A percentile compares a stretch with the other conserved stretches of the same genome.
These are phyloP conservation scores for Pilophorus perplexus DNA, from an alignment of 2,888 invertebrate genomes.

Conservation along the genomic window DNA sequence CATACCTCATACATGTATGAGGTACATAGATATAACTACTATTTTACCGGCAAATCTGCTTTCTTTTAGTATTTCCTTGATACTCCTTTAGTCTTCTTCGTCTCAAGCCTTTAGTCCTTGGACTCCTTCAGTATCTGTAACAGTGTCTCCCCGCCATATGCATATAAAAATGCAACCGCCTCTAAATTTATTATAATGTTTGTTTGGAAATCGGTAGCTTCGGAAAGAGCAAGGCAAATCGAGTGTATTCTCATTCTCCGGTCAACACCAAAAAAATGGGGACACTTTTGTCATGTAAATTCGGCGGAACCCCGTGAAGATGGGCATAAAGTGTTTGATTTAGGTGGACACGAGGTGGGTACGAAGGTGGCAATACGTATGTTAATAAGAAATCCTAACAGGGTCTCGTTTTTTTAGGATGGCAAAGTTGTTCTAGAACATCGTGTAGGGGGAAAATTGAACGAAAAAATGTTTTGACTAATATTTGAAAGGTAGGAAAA, in stretches of 20 bases:
- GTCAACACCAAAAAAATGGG: background rate
- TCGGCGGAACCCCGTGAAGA: constrained; percentile 4
- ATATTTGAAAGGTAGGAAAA: constrained; percentile 24
- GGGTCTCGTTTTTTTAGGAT: background rate
- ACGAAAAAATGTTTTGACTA: constrained; percentile 34
- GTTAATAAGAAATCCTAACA: constrained; percentile 16
- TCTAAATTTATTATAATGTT: background rate
- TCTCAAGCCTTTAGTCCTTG: too few relatives aligned
- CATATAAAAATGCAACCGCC: constrained; percentile 16
- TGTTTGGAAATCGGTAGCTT: constrained; percentile 6
- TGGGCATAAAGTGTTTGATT: constrained; percentile 11
- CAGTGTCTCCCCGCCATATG: too few relatives aligned
- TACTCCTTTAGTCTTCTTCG: too few relatives aligned
- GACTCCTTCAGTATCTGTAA: too few relatives aligned
- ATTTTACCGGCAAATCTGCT: too few relatives aligned
- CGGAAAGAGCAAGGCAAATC: background rate
- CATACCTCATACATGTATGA: too few relatives aligned
- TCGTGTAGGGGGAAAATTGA: constrained; percentile 10
- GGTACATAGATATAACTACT: too few relatives aligned
- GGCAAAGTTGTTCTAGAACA: background rate
- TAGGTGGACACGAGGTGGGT: background rate
- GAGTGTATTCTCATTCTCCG: constrained; percentile 6
- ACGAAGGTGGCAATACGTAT: constrained; percentile 22
- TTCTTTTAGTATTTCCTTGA: too few relatives aligned
- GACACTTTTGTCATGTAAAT: constrained; percentile 13